Conservation (phyloP, 2,888 invertebrate genomes). For the Mactromeris polynyma region DNA sequence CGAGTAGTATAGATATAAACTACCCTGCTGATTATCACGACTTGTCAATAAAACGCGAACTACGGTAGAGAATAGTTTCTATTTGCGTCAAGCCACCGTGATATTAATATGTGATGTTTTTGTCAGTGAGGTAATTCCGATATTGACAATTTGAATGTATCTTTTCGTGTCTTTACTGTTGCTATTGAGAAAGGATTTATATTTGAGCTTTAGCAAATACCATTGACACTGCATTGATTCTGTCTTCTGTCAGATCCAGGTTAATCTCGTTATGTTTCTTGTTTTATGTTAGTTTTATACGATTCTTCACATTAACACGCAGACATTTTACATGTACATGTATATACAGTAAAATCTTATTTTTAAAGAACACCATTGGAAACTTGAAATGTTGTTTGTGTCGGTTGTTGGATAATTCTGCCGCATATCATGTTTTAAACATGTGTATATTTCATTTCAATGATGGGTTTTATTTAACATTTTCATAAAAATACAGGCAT, state of each 20-base stretch:
- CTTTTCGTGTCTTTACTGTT: neutral
- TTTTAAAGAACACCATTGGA: no score
- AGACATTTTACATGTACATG: no score
- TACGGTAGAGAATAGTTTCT: neutral
- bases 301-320: no score
- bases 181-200: neutral
- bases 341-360: no score
- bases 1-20: neutral
- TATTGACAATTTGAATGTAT: neutral
- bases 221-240: neutral
- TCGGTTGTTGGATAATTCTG: no score
- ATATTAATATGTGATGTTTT: neutral
- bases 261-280: neutral
- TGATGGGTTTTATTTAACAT: no score
- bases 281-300: neutral
- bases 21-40: neutral
- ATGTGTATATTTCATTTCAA: no score
- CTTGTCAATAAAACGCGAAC: neutral
- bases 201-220: neutral
- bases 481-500: no score
- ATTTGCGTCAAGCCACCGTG: neutral
- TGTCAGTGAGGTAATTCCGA: neutral
- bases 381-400: no score
- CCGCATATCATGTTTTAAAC: no score
- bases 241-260: neutral